Evolutionary conservation across 2,113 vertebrate species (phyloP), one percentile per base, ranked within the genome.

Genomic region (Lepisosteus oculatus): DNA sequence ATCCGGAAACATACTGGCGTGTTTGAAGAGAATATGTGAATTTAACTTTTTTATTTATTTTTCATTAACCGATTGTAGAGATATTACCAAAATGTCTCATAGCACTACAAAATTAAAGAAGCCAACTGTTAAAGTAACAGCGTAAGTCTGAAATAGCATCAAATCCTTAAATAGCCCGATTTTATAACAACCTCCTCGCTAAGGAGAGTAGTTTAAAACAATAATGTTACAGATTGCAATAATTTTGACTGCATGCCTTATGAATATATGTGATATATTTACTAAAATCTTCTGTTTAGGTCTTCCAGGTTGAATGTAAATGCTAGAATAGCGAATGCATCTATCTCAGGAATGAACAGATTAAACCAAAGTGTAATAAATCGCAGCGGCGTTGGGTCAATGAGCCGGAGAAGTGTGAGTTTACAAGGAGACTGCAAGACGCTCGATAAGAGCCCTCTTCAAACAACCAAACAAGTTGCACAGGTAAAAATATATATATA

Each of bases 391-490:
- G 56, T 64, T 8, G 17, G 51, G 0, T 83, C 79, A 3, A 3
- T 72, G 0, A 80, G 77, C 65, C 66, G 78, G 12, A 80, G 67
- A 69, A 81, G 79, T 47, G 78, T 76, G 17, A 63, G 66, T 69
- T 67, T 81, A 59, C 51, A 61, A 5, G 74, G 59, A 59, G 83
- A 78, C 68, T 77, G 79, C 72, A 82, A 76, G 71, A 41, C 75
- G 41, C 12, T 75, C 3, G 84, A 85, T 11, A 86, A 83, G 72
- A 59, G 56, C 57, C 71, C 74, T 13, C 42, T 56, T 43, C 83
- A 76, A 61, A 59, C 63, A 43, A 45, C 55, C 8, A 83, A 74
- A 73, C 69, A 72, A 8, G 67, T 3, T 43, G 29, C 73, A 9
- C 74, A 76, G 83, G 81, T 86, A 76, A 45, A 29, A 29, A 29